These are phyloP conservation scores for Chymomyza procnemis DNA, from an alignment of 2,888 invertebrate species.

Conservation along the genomic window DNA sequence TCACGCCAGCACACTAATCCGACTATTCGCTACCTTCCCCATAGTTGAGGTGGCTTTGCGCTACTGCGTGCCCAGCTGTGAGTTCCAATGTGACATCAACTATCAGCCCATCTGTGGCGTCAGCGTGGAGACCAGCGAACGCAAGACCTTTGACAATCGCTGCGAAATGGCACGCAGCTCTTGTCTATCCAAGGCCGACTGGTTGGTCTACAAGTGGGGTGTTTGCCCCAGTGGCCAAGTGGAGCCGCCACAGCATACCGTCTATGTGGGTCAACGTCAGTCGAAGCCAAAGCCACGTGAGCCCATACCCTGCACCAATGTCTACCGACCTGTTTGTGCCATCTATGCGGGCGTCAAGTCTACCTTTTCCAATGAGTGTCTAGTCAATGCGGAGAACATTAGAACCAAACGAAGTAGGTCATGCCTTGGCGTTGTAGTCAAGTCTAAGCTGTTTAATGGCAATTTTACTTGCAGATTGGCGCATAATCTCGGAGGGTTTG, in stretches of 20 bases:
- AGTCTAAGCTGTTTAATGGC: neutral
- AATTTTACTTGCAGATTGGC: slow-evolving; percentile 56
- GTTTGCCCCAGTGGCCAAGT: slow-evolving; percentile 27
- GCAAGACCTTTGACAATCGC: slow-evolving; percentile 52
- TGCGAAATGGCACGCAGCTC: slow-evolving; percentile 58
- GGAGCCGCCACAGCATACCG: slow-evolving; percentile 18
- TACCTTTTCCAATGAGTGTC: slow-evolving; percentile 70
- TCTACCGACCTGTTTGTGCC: slow-evolving; percentile 70
- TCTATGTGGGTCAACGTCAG: slow-evolving; percentile 22
- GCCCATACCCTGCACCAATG: slow-evolving; percentile 60
- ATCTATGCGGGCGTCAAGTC: slow-evolving; percentile 69
- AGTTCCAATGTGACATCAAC: slow-evolving; percentile 42
- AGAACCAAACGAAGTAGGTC: slow-evolving; percentile 57
- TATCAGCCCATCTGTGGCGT: slow-evolving; percentile 55
- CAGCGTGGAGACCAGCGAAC: slow-evolving; percentile 38
- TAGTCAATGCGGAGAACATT: slow-evolving; percentile 68
- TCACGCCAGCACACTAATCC: neutral
- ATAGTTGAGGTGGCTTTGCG: slow-evolving; percentile 47
- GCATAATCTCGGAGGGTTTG: slow-evolving; percentile 59
- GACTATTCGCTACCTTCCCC: neutral
- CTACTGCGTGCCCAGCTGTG: slow-evolving; percentile 51
- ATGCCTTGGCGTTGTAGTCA: neutral
- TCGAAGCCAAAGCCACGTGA: slow-evolving; percentile 23
- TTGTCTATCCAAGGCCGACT: slow-evolving; percentile 49
- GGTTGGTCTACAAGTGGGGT: slow-evolving; percentile 48